Base-by-base conservation (phyloP, 2,113 vertebrate genomes). In the Bubo blakistoni region DNA sequence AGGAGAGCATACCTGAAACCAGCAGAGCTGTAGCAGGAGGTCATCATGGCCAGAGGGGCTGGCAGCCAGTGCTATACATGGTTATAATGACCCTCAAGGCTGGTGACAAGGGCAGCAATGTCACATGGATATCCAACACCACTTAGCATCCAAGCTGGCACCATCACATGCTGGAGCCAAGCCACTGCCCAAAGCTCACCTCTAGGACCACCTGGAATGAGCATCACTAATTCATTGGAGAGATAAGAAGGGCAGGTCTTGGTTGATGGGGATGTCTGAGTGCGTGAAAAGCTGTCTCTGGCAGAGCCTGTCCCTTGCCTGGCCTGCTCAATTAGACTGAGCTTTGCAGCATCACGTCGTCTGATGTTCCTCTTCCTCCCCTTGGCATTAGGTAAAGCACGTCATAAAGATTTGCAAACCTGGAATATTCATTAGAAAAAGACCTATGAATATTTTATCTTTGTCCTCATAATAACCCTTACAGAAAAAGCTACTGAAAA, bases 41-140 rank as follows among this genome's bases (percentile, higher is more conserved):
- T 13, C 47, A 10, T 8, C n/a, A 4, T 22, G 42, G 12, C n/a
- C 67, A 59, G 54, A 61, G 25, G 19, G 16, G 24, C 27, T 34
- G 36, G 47, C 7, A 16, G 17, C 34, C 82, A 59, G 29, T 13
- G 38, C 61, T 71, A 49, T n/a, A 12, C 38, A 5, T 0, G 15
- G 15, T 44, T 67, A 0, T 13, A 46, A 36, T 3, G 36, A 63
- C 21, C 47, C 30, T 49, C 13, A 20, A 61, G 15, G 27, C 71
- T 67, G 40, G 49, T 69, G 52, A 55, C 3, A 8, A 49, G 61
- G 66, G 32, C 55, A 86, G 42, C 27, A 5, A 40, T 52, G 26
- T 42, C 58, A 77, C 32, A 10, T 0, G 3, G 58, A 20, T 47
- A 21, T 44, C 49, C 1, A 0, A 66, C 30, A 34, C 16, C 0